A percentile compares a stretch with the other conserved stretches of the same genome.
Evolutionary conservation across 1,140 invertebrate genomes (phyloP).

Genomic region (Diabrotica undecimpunctata): DNA sequence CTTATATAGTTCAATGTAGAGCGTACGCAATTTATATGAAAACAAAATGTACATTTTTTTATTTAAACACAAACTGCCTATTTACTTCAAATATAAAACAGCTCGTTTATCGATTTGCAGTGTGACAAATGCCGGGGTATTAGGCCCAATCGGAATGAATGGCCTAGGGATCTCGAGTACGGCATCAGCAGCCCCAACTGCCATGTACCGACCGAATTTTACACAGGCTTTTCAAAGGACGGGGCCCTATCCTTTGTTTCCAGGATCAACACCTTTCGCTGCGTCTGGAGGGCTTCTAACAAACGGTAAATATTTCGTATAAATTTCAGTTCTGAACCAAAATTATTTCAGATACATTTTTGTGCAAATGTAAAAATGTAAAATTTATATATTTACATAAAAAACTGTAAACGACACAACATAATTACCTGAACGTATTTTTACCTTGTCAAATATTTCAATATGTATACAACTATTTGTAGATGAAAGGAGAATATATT

Average conservation of each 20-base stretch:
- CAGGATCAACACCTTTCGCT: slow-evolving; percentile 40
- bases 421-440: too few relatives aligned
- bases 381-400: too few relatives aligned
- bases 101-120: slow-evolving; percentile 9
- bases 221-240: slow-evolving; percentile 62
- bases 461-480: too few relatives aligned
- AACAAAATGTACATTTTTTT: too few relatives aligned
- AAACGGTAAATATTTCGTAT: slow-evolving; percentile 34
- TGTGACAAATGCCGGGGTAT: slow-evolving; percentile 29
- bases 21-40: too few relatives aligned
- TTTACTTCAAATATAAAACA: too few relatives aligned
- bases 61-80: too few relatives aligned
- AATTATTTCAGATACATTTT: background rate
- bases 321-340: background rate
- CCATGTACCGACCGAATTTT: slow-evolving; percentile 68
- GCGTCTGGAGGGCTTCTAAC: slow-evolving; percentile 38
- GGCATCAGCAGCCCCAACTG: slow-evolving; percentile 56
- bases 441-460: too few relatives aligned
- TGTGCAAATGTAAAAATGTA: too few relatives aligned
- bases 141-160: slow-evolving; percentile 49
- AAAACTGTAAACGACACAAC: too few relatives aligned
- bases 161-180: slow-evolving; percentile 53
- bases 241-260: slow-evolving; percentile 45
- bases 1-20: too few relatives aligned
- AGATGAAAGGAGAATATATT: too few relatives aligned